These are phyloP conservation scores for Zosterops pallidus DNA, from an alignment of 2,113 vertebrate genomes.

Conservation along the genomic window DNA sequence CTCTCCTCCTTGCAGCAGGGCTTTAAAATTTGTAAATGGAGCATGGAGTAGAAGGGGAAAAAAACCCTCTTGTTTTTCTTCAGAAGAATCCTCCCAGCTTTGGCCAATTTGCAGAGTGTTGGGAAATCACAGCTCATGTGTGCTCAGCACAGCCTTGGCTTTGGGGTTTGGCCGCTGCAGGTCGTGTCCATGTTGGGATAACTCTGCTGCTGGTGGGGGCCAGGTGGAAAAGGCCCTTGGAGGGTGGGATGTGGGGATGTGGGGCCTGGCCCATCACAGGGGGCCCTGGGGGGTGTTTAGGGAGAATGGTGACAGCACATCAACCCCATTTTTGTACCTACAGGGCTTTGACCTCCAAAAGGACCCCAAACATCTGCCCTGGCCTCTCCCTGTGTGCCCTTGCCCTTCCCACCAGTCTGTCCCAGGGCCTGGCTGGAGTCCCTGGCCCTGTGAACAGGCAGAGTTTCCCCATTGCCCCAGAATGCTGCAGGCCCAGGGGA, in stretches of 20 bases:
- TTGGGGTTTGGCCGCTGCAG: neutral
- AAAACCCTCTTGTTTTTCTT: neutral
- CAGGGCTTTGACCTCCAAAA: neutral
- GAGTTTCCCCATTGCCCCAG: neutral
- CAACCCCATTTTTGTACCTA: neutral
- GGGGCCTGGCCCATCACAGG: neutral
- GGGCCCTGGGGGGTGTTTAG: neutral
- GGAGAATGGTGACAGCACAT: no score
- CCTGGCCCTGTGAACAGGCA: neutral
- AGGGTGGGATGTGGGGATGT: neutral
- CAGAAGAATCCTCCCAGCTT: neutral
- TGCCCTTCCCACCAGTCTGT: neutral
- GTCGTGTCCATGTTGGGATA: neutral
- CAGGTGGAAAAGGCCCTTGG: neutral
- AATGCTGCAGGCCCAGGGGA: fast-evolving
- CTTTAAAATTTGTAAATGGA: neutral
- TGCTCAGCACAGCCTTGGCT: neutral
- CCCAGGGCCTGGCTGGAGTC: neutral
- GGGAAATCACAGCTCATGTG: neutral
- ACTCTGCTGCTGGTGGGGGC: neutral
- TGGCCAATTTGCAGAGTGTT: neutral
- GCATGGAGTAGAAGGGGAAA: neutral
- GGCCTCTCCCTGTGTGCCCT: neutral
- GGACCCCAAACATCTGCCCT: neutral
- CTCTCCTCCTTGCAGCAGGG: neutral